Evolutionary conservation across 1,140 invertebrate species (phyloP).

Genomic region (Drosophila funebris): DNA sequence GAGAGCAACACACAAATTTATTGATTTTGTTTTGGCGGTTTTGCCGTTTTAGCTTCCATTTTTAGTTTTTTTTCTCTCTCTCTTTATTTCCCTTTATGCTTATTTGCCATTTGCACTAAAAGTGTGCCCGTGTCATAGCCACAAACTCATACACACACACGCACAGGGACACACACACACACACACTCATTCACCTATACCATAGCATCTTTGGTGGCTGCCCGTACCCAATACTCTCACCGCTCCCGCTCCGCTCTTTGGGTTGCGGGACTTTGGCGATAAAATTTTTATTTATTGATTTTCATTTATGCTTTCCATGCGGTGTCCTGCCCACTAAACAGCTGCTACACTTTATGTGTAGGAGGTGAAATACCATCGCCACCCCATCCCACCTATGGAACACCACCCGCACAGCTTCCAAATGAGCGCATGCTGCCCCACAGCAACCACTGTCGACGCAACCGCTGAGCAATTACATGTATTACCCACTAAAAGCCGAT

Average conservation of each 20-base stretch:
- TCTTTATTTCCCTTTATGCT: slow-evolving; percentile 16
- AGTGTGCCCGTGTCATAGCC: not conserved
- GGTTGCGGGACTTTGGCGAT: slow-evolving; percentile 46
- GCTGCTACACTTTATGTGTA: slow-evolving; percentile 65
- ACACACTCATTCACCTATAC: not conserved
- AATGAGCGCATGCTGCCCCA: slow-evolving; percentile 1
- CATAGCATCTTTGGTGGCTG: not conserved
- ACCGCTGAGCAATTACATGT: slow-evolving; percentile 38
- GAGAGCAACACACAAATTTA: slow-evolving; percentile 46
- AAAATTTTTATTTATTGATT: slow-evolving; percentile 79
- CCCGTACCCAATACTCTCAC: not conserved
- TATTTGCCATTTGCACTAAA: slow-evolving; percentile 44
- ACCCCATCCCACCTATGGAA: not conserved
- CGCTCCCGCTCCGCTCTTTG: not conserved
- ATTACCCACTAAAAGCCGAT: slow-evolving; percentile 38
- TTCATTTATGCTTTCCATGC: slow-evolving; percentile 69
- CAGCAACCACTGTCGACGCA: slow-evolving; percentile 8
- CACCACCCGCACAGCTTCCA: slow-evolving; percentile 7
- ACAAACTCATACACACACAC: not conserved
- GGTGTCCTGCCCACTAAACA: slow-evolving; percentile 64
- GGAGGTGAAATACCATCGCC: not conserved
- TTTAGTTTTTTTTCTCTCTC: slow-evolving; percentile 7
- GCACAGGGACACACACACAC: not conserved
- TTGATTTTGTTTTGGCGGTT: slow-evolving; percentile 72
- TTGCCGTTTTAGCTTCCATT: slow-evolving; percentile 26